Base-by-base conservation (phyloP, 2,888 invertebrate genomes). In the Dorcus hopei region DNA sequence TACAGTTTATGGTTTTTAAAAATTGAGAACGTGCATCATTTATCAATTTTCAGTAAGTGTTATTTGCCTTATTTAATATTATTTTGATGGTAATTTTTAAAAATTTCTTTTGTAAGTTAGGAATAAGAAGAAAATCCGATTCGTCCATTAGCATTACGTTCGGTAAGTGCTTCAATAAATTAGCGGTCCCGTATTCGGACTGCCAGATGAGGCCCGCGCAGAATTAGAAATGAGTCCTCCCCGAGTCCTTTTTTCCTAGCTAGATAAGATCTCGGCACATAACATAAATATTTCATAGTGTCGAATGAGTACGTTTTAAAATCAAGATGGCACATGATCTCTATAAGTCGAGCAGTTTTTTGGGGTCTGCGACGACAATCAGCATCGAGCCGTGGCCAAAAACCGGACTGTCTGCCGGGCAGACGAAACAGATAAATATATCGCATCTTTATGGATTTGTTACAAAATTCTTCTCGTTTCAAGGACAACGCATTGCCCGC, bases 341-440 rank as follows among this genome's bases (percentile, higher is more conserved):
- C 45, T 45, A 45, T 45, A 45, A 67, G 63, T 69, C 70, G 70
- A 66, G 67, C 69, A 67, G 65, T 70, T 70, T 69, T 70, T 70
- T 64, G 53, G 57, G 19, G 42, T 45, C 45, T 38, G 49, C 49
- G 49, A 41, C 47, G 50, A 52, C 51, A 55, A 55, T 55, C 54
- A 59, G 54, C 39, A 47, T 38, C 42, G 50, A 43, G 38, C 41
- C 33, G 38, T 41, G 19, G 63, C 67, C 69, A 70, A 70, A 72
- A 71, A 68, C 71, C 66, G 68, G 68, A 68, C 70, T 70, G 72
- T 72, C 73, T 64, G 64, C 64, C 62, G 56, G 53, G 66, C 72
- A 73, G 73, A 72, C 72, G 72, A 72, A 73, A 73, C 68, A 68
- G 64, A 73, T 74, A 73, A 73, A 73, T 72, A 68, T 64, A 61